Conservation (phyloP, 2,797 vertebrate genomes). For the Gymnocypris eckloni region DNA sequence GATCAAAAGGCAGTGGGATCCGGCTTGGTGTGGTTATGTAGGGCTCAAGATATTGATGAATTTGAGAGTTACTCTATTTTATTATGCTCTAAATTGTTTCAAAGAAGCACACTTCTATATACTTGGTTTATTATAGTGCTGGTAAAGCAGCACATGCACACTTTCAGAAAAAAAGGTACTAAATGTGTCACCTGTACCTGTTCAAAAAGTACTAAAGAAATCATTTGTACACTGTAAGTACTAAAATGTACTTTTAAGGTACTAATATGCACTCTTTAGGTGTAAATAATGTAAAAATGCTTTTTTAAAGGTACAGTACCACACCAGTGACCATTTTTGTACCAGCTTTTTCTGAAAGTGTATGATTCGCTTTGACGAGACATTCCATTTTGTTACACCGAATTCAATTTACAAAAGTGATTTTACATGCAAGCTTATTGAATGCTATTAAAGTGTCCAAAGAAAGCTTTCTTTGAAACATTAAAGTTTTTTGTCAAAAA, state of each 20-base stretch:
- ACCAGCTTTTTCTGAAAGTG: too few relatives aligned
- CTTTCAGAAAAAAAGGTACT: too few relatives aligned
- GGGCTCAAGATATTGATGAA: background rate
- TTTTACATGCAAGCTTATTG: background rate
- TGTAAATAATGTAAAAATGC: background rate
- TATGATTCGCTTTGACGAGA: too few relatives aligned
- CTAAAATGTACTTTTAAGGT: background rate
- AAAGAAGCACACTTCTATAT: background rate
- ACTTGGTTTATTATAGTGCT: background rate
- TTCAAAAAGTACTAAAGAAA: background rate
- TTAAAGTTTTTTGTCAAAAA: too few relatives aligned
- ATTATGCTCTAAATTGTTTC: background rate
- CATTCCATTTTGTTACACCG: too few relatives aligned
- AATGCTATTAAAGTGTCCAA: background rate
- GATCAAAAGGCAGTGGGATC: constrained; percentile 1
- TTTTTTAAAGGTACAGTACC: too few relatives aligned
- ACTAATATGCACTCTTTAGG: background rate
- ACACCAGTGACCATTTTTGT: too few relatives aligned
- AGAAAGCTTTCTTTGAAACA: too few relatives aligned
- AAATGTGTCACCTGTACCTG: background rate
- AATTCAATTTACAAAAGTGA: background rate
- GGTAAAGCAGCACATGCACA: background rate
- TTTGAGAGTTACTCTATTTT: background rate
- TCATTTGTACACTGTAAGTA: background rate
- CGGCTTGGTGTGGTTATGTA: background rate